These are phyloP conservation scores for Phymanthus crucifer DNA, from an alignment of 92 coral and sea anemone genomes.

Conservation along the genomic window DNA sequence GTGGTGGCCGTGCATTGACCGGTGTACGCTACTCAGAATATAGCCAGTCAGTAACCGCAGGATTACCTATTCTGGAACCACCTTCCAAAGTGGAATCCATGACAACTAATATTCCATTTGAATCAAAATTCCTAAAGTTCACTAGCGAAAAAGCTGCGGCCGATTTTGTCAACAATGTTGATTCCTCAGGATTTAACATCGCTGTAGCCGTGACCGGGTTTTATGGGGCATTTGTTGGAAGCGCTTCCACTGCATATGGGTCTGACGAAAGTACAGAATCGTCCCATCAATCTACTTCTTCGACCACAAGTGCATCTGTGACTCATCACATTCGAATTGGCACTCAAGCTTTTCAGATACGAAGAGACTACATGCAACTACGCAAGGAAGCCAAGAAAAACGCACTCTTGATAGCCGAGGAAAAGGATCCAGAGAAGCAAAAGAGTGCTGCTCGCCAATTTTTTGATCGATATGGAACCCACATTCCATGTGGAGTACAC, in stretches of 20 bases:
- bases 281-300: background rate
- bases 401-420: conserved; percentile 23
- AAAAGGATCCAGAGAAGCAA: background rate
- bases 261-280: background rate
- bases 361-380: conserved; percentile 33
- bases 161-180: conserved; percentile 16
- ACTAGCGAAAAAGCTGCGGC: conserved; percentile 28
- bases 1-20: conserved; percentile 33
- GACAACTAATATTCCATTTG: background rate
- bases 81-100: conserved; percentile 7
- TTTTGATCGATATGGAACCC: conserved; percentile 54
- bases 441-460: conserved; percentile 37
- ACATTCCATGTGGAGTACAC: conserved; percentile 53
- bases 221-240: background rate
- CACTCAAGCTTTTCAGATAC: conserved; percentile 37
- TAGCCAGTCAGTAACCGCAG: conserved; percentile 20
- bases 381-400: conserved; percentile 33
- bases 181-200: conserved; percentile 28
- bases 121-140: background rate
- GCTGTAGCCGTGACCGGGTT: background rate
- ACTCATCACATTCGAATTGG: conserved; percentile 38
- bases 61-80: conserved; percentile 18
- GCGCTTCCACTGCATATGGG: conserved; percentile 4
- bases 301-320: conserved; percentile 28
- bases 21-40: conserved; percentile 27